Conservation (phyloP, 2,113 vertebrate genomes). For the Tamias sibiricus region DNA sequence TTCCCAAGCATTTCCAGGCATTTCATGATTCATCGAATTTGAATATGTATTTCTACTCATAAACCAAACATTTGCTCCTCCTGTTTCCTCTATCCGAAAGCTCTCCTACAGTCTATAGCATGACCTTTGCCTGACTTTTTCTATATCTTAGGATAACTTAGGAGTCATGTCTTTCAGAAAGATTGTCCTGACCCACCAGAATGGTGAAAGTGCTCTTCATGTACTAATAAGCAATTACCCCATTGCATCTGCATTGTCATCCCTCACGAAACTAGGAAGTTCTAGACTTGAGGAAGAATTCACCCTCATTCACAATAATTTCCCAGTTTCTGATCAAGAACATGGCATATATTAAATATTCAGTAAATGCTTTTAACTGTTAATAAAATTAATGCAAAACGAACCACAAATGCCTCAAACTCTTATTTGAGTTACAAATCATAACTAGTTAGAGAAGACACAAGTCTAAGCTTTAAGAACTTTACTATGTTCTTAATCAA, state of each 20-base stretch:
- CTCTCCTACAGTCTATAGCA: neutral
- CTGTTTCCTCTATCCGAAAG: neutral
- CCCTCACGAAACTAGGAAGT: neutral
- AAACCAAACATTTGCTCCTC: neutral
- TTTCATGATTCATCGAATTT: neutral
- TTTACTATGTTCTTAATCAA: neutral
- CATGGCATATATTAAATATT: neutral
- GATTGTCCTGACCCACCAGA: neutral
- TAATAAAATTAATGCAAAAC: conserved; percentile 44
- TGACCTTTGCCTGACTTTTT: neutral
- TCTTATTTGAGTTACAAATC: neutral
- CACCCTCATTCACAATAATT: neutral
- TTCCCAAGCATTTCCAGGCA: neutral
- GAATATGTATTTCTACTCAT: neutral
- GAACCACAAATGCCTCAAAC: neutral
- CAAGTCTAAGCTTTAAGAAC: neutral
- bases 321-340: neutral
- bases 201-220: neutral
- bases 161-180: neutral
- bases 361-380: neutral
- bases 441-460: neutral
- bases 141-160: neutral
- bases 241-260: neutral
- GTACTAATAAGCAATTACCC: neutral
- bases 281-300: neutral